phyloP scores from a whole-genome alignment of 1,140 invertebrate genomes.

The Drosophila nasuta region DNA sequence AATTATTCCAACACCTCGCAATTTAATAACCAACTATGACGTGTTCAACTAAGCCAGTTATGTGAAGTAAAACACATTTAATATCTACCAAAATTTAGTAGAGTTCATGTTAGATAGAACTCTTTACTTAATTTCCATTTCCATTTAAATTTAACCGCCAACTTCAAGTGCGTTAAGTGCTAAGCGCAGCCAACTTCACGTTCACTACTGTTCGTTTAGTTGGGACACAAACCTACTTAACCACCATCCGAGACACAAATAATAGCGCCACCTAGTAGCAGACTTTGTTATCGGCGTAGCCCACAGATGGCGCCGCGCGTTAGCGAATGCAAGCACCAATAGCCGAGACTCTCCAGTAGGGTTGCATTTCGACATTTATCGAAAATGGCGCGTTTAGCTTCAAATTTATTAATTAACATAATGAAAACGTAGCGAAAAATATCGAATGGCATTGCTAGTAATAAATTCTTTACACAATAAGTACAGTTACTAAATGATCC shows the following conservation, averaged over 20 bases:
- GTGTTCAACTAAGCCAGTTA: too few species aligned
- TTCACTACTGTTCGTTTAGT: neutral
- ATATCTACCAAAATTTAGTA: too few species aligned
- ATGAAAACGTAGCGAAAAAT: neutral
- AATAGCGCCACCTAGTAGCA: neutral
- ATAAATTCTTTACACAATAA: too few species aligned
- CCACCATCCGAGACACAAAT: neutral
- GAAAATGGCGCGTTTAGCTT: constrained; percentile 24
- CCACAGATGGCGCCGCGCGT: constrained; percentile 6
- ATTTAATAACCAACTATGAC: neutral
- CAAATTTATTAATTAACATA: neutral
- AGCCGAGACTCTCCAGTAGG: neutral
- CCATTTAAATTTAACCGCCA: constrained; percentile 1
- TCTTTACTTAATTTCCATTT: too few species aligned
- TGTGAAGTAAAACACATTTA: too few species aligned
- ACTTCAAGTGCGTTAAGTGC: neutral
- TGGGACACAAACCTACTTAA: neutral
- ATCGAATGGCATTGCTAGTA: neutral
- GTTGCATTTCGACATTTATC: constrained; percentile 6
- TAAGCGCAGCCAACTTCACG: constrained; percentile 28
- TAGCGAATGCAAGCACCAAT: neutral
- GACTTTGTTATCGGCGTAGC: neutral
- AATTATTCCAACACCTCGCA: neutral
- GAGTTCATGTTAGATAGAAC: too few species aligned
- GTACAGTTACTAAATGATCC: constrained; percentile 24